These are phyloP conservation scores for Scomber japonicus DNA, from an alignment of 2,113 vertebrate genomes.

Conservation along the genomic window DNA sequence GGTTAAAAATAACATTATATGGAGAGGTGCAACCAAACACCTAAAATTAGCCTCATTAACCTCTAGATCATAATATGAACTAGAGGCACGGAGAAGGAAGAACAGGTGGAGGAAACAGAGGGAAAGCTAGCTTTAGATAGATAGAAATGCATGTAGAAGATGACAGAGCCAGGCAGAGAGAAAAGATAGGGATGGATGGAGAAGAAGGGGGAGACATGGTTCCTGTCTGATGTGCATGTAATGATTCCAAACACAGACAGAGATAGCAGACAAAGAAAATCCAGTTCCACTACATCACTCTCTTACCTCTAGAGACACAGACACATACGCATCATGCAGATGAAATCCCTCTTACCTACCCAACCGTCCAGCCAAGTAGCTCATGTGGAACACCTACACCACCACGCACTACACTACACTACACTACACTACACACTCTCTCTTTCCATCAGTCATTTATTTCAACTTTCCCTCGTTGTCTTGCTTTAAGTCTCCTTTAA, in stretches of 20 bases:
- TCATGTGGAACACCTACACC: slow-evolving; percentile 28
- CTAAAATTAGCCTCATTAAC: slow-evolving; percentile 38
- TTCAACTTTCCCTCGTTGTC: slow-evolving; percentile 6
- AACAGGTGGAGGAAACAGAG: background rate
- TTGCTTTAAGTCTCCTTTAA: background rate
- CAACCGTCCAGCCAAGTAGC: slow-evolving; percentile 22
- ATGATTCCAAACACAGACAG: slow-evolving; percentile 50
- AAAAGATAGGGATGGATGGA: background rate
- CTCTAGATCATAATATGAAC: background rate
- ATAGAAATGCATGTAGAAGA: too few species aligned
- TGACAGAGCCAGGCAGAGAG: background rate
- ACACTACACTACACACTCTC: background rate
- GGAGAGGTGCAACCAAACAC: slow-evolving; percentile 1
- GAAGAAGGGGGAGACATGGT: slow-evolving; percentile 4
- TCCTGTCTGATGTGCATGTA: slow-evolving; percentile 57
- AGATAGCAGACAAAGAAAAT: slow-evolving; percentile 49
- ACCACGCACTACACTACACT: background rate
- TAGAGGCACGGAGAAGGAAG: background rate
- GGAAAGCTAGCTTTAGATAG: too few species aligned
- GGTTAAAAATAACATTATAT: slow-evolving; percentile 7
- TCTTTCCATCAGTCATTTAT: slow-evolving; percentile 13
- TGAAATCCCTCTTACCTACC: slow-evolving; percentile 2
- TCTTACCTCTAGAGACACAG: slow-evolving; percentile 30
- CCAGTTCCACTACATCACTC: slow-evolving; percentile 29
- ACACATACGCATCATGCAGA: slow-evolving; percentile 17